These are phyloP conservation scores for Macropodus opercularis DNA, from an alignment of 2,797 vertebrate species.

Conservation along the genomic window DNA sequence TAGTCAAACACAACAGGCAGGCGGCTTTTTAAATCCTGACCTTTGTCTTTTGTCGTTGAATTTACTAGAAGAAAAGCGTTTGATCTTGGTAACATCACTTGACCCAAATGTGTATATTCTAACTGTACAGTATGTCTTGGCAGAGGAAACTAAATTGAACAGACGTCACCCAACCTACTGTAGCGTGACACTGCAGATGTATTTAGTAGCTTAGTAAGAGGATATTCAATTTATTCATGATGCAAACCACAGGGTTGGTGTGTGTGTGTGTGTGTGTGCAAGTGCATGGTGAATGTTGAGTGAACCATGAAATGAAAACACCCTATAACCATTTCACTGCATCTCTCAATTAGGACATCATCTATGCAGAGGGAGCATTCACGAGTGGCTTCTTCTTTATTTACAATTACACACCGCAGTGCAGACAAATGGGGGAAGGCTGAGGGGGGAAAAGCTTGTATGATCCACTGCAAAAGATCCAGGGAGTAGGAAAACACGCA, in stretches of 20 bases:
- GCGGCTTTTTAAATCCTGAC: no score
- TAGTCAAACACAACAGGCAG: no score
- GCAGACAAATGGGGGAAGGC: conserved; percentile 52
- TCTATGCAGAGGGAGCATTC: conserved; percentile 65
- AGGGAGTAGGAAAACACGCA: conserved; percentile 26
- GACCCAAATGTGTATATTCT: conserved; percentile 53
- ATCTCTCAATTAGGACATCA: conserved; percentile 77
- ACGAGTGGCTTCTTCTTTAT: conserved; percentile 68
- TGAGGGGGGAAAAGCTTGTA: conserved; percentile 28
- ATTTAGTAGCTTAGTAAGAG: conserved; percentile 73
- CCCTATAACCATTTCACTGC: conserved; percentile 74
- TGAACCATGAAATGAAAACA: conserved; percentile 80
- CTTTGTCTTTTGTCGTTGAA: no score
- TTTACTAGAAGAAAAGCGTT: no score
- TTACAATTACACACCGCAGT: conserved; percentile 64
- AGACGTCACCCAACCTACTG: conserved; percentile 32
- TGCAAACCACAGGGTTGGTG: conserved; percentile 66
- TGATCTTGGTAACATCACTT: conserved; percentile 20
- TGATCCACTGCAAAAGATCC: conserved; percentile 31
- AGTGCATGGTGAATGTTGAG: conserved; percentile 64
- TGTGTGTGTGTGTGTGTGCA: conserved; percentile 44
- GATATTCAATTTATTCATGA: conserved; percentile 82
- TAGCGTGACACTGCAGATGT: conserved; percentile 68
- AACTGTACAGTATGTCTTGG: conserved; percentile 34
- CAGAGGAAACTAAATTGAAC: conserved; percentile 36